Base-by-base conservation (phyloP, 1,140 invertebrate genomes). In the Plodia interpunctella region DNA sequence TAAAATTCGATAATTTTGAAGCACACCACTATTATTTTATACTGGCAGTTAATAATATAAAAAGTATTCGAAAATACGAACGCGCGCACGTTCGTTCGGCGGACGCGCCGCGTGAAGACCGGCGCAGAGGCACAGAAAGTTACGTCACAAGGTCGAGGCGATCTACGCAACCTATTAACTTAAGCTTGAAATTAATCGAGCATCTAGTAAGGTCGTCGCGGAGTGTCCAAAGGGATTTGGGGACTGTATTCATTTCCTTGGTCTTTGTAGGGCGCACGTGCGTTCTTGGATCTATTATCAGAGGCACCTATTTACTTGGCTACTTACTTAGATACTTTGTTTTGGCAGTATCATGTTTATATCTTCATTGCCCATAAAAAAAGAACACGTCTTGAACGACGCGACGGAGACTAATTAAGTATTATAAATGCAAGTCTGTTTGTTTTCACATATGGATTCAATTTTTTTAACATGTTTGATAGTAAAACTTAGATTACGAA, bases 121-220 rank as follows among this genome's bases (percentile, higher is more conserved):
- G 21, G 50, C 54, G 51, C 50, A 21, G 44, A 54, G 50, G 64
- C 52, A 67, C 63, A 63, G 64, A 63, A 66, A 70, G 68, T 32
- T 28, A 69, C 66, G 74, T 73, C 68, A 76, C 60, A 73, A 76
- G 74, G 74, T 63, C 70, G 60, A 59, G 53, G 15, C 38, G 21
- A 35, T 49, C 60, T 57, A 50, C 32, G 68, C 68, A 70, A 64
- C 68, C 68, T 70, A 74, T 63, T 68, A 62, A 61, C 57, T 65
- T 62, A 54, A 58, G 38, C 56, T 65, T 59, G 49, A 65, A 67
- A 70, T 70, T 70, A 68, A 74, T 70, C 63, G 62, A 60, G 62
- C 63, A 49, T 25, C 44, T 44, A 30, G 17, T 66, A 74, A 74
- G 72, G 72, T 69, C 64, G 21, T 25, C 21, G 6, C 21, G 21